These are phyloP conservation scores for Drosophila fulvimacula DNA, from an alignment of 2,888 invertebrate genomes.

Conservation along the genomic window DNA sequence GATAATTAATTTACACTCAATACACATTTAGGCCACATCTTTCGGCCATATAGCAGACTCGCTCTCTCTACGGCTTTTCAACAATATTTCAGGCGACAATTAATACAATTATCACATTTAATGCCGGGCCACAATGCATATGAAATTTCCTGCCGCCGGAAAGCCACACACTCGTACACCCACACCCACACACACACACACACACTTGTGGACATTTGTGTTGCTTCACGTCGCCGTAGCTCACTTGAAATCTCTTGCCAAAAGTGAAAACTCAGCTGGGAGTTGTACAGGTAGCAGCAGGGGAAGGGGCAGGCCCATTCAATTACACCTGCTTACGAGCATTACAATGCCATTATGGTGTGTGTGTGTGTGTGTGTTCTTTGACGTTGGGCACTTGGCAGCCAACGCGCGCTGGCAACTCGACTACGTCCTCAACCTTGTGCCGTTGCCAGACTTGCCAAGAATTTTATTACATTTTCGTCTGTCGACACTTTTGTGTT, in stretches of 20 bases:
- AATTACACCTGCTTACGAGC: constrained; percentile 78
- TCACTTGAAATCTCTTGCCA: constrained; percentile 63
- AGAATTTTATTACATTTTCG: constrained; percentile 79
- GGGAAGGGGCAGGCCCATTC: constrained; percentile 57
- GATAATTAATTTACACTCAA: constrained; percentile 9
- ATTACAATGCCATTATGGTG: constrained; percentile 59
- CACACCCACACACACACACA: constrained; percentile 14
- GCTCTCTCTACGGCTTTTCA: constrained; percentile 13
- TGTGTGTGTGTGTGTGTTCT: constrained; percentile 17
- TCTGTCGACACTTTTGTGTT: constrained; percentile 69
- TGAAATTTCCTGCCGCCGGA: constrained; percentile 55
- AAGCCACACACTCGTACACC: constrained; percentile 24
- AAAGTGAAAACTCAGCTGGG: constrained; percentile 53
- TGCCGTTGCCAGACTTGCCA: constrained; percentile 54
- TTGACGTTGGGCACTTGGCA: constrained; percentile 48
- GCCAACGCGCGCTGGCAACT: constrained; percentile 23
- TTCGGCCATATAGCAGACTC: not conserved
- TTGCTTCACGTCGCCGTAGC: constrained; percentile 27
- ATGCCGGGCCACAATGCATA: constrained; percentile 70
- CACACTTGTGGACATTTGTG: not conserved
- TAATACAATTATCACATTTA: constrained; percentile 75
- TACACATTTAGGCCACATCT: not conserved
- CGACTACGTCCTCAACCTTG: constrained; percentile 24
- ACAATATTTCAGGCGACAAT: constrained; percentile 53
- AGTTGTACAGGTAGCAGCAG: constrained; percentile 13